Evolutionary conservation across 2,888 invertebrate species (phyloP), one percentile per base, ranked within the genome.

Genomic region (Aleiodes leptofemur): DNA sequence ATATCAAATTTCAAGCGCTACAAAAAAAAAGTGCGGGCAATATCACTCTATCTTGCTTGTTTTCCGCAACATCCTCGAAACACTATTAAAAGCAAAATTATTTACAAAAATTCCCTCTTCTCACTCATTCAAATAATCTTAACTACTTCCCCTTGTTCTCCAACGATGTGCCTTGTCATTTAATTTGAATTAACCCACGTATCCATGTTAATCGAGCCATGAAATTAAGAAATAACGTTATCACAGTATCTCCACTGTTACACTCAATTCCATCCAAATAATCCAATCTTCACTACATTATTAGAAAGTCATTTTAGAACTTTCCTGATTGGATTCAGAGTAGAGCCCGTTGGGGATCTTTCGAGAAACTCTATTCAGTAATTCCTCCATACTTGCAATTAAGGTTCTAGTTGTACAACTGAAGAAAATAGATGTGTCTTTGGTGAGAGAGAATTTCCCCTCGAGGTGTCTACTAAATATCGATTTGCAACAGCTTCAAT

Each of bases 301-400:
- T 77, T 76, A 76, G 80, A 79, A 79, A 79, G 76, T 80, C 78
- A 74, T 80, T 80, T 75, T 48, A 55, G 75, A 80, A 80, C 69
- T 80, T 80, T 80, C 72, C 59, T 70, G 77, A 78, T 78, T 76
- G 66, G 72, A 50, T 61, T 61, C 69, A 68, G 55, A 61, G 69
- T 48, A 70, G 53, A 61, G 69, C 61, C 72, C 73, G 70, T 56
- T 74, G 57, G 57, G 13, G 53, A 34, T 64, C 48, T 31, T 48
- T 38, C 57, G 31, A 50, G 13, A 16, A 43, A 48, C n/a, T 56
- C 43, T 69, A 55, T 61, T 48, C 48, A 11, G 68, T 57, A 69
- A 57, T 50, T 56, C 61, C 61, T 61, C 29, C 57, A 23, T 38
- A 43, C 55, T 51, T 16, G 74, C 79, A 81, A 80, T 80, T 80